Conservation (phyloP, 2,113 vertebrate species). For the Corythoichthys haematopterus region DNA sequence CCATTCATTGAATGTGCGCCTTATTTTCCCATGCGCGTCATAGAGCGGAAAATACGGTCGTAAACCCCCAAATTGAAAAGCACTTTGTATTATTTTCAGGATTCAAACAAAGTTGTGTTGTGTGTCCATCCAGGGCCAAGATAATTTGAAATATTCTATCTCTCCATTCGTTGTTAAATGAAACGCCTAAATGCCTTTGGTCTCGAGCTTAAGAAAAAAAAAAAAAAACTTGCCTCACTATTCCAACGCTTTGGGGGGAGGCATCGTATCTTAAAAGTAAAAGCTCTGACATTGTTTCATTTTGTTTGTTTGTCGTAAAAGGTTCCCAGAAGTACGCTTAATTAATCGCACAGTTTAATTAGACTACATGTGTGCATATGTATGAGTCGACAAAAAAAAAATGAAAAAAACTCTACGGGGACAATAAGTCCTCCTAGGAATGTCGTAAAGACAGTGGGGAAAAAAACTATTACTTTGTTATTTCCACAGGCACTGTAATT, state of each 20-base stretch:
- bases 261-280: background rate
- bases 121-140: too few species aligned
- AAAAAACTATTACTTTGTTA: conserved; percentile 37
- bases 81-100: too few species aligned
- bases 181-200: background rate
- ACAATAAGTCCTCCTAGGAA: conserved; percentile 57
- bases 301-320: conserved; percentile 39
- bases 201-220: too few species aligned
- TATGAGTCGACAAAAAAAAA: conserved; percentile 5
- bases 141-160: too few species aligned
- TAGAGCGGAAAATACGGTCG: too few species aligned
- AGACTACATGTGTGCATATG: conserved; percentile 39
- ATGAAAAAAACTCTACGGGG: conserved; percentile 59
- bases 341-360: conserved; percentile 59
- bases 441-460: conserved; percentile 47
- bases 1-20: too few species aligned
- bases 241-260: background rate
- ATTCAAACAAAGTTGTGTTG: too few species aligned
- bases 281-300: background rate
- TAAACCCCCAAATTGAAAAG: too few species aligned
- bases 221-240: background rate
- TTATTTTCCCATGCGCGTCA: too few species aligned
- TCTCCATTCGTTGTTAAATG: background rate
- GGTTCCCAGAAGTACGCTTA: conserved; percentile 43
- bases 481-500: conserved; percentile 31